phyloP scores from a whole-genome alignment of 2,797 vertebrate genomes.

The Melanotaenia pygmaea region DNA sequence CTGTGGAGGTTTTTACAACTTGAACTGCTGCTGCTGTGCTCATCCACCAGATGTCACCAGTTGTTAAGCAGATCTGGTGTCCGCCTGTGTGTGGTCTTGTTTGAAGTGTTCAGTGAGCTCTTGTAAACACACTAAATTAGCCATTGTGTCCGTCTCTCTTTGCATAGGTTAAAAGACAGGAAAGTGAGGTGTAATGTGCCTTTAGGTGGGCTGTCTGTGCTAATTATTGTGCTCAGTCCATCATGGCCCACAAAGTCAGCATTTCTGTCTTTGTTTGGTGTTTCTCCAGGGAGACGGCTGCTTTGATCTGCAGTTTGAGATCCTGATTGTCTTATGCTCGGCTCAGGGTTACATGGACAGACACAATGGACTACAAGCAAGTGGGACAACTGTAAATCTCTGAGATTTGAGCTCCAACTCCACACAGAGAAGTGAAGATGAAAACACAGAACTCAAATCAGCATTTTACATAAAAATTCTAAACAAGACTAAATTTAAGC shows the following conservation, averaged over 20 bases:
- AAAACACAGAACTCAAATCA: conserved; percentile 7
- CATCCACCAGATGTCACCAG: conserved; percentile 69
- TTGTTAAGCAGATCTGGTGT: neutral
- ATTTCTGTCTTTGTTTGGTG: conserved; percentile 69
- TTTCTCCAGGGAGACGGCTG: conserved; percentile 70
- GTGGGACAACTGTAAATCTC: conserved; percentile 45
- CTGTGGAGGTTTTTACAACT: neutral
- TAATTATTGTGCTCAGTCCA: conserved; percentile 52
- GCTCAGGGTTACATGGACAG: conserved; percentile 26
- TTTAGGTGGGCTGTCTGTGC: conserved; percentile 47
- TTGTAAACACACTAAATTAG: conserved; percentile 70
- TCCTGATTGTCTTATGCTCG: conserved; percentile 31
- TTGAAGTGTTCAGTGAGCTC: conserved; percentile 56
- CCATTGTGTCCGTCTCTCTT: conserved; percentile 46
- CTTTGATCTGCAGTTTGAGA: conserved; percentile 70
- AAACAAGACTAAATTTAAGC: neutral
- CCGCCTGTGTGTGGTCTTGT: conserved; percentile 71
- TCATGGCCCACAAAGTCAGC: conserved; percentile 42
- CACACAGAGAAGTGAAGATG: neutral
- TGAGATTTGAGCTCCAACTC: neutral
- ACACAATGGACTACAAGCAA: conserved; percentile 34
- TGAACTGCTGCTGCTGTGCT: neutral
- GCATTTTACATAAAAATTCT: neutral
- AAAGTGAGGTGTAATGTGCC: conserved; percentile 56
- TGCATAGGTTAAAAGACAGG: conserved; percentile 55